Evolutionary conservation across 2,888 invertebrate genomes (phyloP).

Genomic region (Mongoloraphidia duomilia): DNA sequence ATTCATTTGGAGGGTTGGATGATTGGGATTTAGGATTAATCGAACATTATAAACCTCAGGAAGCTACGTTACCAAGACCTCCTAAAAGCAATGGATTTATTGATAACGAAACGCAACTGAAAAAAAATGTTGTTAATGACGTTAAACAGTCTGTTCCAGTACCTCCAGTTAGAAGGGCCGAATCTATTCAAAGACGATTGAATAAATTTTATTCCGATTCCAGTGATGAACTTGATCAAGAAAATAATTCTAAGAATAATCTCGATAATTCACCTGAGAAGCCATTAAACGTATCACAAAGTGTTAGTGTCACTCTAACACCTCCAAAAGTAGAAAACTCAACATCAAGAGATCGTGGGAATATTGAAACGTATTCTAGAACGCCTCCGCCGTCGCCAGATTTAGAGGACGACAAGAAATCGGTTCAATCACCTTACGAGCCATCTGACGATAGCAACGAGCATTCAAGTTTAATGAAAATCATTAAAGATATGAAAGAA

Average conservation of each 20-base stretch:
- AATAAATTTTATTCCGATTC: background rate
- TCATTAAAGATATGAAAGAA: constrained; percentile 20
- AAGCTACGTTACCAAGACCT: constrained; percentile 27
- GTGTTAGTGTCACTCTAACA: constrained; percentile 2
- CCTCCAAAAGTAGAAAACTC: background rate
- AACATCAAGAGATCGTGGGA: constrained; percentile 3
- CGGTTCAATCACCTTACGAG: background rate
- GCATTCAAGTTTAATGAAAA: constrained; percentile 27
- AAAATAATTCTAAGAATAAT: constrained; percentile 10
- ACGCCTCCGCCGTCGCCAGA: constrained; percentile 23
- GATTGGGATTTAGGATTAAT: constrained; percentile 35
- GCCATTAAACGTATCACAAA: no score
- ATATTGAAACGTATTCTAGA: constrained; percentile 8
- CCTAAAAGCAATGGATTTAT: constrained; percentile 18
- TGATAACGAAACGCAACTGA: constrained; percentile 25
- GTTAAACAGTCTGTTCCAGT: constrained; percentile 16
- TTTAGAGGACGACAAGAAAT: constrained; percentile 9
- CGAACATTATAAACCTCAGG: constrained; percentile 31
- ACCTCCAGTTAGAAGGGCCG: constrained; percentile 22
- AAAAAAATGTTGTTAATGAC: constrained; percentile 20
- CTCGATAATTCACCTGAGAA: no score
- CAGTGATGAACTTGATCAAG: constrained; percentile 22
- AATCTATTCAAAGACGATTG: constrained; percentile 15
- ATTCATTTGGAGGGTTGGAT: constrained; percentile 32
- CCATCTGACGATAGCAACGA: constrained; percentile 19